Evolutionary conservation across 2,888 invertebrate species (phyloP).

Genomic region (Aporophyla lueneburgensis): DNA sequence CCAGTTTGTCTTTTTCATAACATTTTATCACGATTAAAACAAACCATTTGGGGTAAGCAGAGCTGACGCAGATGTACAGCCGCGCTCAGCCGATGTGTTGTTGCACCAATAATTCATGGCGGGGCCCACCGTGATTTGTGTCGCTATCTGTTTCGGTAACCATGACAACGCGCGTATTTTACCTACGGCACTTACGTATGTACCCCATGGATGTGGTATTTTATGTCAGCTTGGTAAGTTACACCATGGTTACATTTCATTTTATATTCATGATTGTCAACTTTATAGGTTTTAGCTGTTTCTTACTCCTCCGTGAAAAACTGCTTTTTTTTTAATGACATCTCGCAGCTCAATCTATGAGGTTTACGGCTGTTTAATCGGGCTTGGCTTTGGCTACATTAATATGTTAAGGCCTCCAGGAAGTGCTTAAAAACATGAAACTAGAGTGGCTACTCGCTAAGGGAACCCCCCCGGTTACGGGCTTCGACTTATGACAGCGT

Average conservation of each 20-base stretch:
- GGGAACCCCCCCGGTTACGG: too few species aligned
- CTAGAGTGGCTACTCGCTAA: too few species aligned
- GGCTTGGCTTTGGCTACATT: too few species aligned
- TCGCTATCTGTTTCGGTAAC: conserved; percentile 35
- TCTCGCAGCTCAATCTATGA: too few species aligned
- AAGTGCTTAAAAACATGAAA: too few species aligned
- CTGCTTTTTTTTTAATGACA: too few species aligned
- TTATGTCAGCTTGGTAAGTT: conserved; percentile 7
- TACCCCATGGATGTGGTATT: background rate
- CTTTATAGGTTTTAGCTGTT: background rate
- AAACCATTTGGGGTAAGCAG: background rate
- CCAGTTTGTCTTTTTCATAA: background rate
- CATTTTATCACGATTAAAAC: background rate
- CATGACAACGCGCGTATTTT: conserved; percentile 49
- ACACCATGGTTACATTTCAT: background rate
- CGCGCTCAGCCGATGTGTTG: conserved; percentile 39
- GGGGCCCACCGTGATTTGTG: conserved; percentile 39
- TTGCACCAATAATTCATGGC: conserved; percentile 48
- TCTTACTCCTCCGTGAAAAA: too few species aligned
- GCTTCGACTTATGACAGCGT: too few species aligned
- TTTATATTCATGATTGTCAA: background rate
- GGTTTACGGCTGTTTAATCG: too few species aligned
- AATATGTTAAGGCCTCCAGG: too few species aligned
- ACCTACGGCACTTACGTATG: conserved; percentile 7
- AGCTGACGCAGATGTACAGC: conserved; percentile 12